These are phyloP conservation scores for Andricus grossulariae DNA, from an alignment of 1,140 invertebrate genomes.

Conservation along the genomic window DNA sequence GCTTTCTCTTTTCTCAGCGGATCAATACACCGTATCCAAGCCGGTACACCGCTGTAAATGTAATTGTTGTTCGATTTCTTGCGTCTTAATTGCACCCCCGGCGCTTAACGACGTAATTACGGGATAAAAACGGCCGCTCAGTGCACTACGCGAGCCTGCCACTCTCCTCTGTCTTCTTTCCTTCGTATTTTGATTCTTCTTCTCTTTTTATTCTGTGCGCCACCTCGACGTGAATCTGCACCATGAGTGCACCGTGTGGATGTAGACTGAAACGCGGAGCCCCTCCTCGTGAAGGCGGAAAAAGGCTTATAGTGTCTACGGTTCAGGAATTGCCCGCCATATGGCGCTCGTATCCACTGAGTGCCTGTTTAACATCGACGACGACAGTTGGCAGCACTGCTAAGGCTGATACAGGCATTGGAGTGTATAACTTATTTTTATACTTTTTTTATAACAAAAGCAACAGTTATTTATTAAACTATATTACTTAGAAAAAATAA, in stretches of 20 bases:
- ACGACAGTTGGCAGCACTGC: slow-evolving; percentile 71
- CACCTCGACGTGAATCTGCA: slow-evolving; percentile 48
- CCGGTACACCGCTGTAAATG: slow-evolving; percentile 60
- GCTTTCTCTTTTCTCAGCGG: slow-evolving; percentile 57
- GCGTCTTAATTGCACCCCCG: slow-evolving; percentile 69
- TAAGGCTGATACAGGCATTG: slow-evolving; percentile 53
- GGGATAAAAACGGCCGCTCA: slow-evolving; percentile 59
- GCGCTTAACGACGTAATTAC: slow-evolving; percentile 73
- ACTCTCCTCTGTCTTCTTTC: slow-evolving; percentile 41
- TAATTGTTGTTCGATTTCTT: slow-evolving; percentile 74
- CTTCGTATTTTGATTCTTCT: slow-evolving; percentile 36
- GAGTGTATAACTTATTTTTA: too few relatives aligned
- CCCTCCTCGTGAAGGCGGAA: slow-evolving; percentile 36
- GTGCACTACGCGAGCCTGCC: slow-evolving; percentile 29
- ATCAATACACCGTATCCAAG: slow-evolving; percentile 70
- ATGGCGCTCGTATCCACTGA: slow-evolving; percentile 48
- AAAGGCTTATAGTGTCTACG: slow-evolving; percentile 47
- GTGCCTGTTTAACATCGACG: slow-evolving; percentile 38
- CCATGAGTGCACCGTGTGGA: slow-evolving; percentile 35
- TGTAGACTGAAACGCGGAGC: background rate
- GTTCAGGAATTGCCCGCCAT: slow-evolving; percentile 38
- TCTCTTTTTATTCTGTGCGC: slow-evolving; percentile 47
- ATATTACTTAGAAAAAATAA: too few relatives aligned
- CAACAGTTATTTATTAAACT: too few relatives aligned
- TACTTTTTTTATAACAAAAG: too few relatives aligned